Conservation (phyloP, 2,113 vertebrate genomes). For the Dasyprocta punctata region DNA sequence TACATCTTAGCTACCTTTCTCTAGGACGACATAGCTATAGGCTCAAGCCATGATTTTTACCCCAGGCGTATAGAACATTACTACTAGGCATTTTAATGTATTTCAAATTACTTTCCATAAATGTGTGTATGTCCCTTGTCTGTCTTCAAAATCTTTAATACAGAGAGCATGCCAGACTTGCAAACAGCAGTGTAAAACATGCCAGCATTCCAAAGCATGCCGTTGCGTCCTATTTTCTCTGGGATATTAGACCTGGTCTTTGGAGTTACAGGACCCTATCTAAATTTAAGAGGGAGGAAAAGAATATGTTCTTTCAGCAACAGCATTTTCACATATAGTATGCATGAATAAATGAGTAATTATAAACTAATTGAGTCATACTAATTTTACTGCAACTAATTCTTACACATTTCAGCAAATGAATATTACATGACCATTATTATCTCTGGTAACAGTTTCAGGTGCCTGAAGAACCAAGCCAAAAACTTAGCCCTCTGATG, state of each 20-base stretch:
- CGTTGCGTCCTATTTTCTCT: neutral
- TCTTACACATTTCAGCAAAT: conserved; percentile 43
- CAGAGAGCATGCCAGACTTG: neutral
- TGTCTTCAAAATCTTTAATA: conserved; percentile 48
- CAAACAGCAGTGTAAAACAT: neutral
- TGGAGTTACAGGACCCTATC: neutral
- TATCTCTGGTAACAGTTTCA: conserved; percentile 28
- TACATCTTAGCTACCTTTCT: neutral
- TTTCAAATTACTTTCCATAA: conserved; percentile 2
- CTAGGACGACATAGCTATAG: neutral
- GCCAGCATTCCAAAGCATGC: neutral
- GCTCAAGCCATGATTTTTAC: neutral
- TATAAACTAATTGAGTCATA: conserved; percentile 19
- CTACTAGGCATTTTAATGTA: neutral
- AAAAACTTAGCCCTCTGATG: conserved; percentile 33
- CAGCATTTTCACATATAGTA: neutral
- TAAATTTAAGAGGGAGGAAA: neutral
- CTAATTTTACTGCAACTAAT: conserved; percentile 43
- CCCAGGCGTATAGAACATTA: neutral
- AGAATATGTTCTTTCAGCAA: neutral
- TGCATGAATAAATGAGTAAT: conserved; percentile 51
- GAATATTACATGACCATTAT: conserved; percentile 54
- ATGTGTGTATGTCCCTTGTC: neutral
- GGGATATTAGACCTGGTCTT: neutral
- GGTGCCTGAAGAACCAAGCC: conserved; percentile 22